phyloP scores from a whole-genome alignment of 2,113 vertebrate genomes.

The Chaetops frenatus region DNA sequence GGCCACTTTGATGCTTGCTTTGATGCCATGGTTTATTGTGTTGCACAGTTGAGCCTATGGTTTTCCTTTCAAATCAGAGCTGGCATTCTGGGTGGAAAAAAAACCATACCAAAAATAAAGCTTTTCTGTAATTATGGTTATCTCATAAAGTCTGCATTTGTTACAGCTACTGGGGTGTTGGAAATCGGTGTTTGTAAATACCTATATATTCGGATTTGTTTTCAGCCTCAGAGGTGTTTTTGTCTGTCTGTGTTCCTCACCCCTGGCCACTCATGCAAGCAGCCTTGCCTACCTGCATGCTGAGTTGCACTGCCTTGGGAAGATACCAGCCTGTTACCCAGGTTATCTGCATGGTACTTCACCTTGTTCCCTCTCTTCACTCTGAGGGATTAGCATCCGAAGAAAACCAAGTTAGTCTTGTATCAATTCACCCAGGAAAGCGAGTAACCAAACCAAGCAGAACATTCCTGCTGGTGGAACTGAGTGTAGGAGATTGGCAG shows the following conservation, averaged over 20 bases:
- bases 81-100: neutral
- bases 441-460: neutral
- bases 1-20: constrained; percentile 32
- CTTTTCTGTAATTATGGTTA: constrained; percentile 25
- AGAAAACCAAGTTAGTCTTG: neutral
- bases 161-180: constrained; percentile 3
- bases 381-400: neutral
- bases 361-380: neutral
- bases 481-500: neutral
- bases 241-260: neutral
- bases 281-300: neutral
- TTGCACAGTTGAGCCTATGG: neutral
- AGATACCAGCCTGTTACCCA: neutral
- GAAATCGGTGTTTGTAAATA: neutral
- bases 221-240: neutral
- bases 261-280: neutral
- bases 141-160: constrained; percentile 36
- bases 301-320: neutral
- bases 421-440: neutral
- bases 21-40: constrained; percentile 41
- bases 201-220: constrained; percentile 14
- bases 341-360: neutral
- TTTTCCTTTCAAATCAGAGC: constrained; percentile 52
- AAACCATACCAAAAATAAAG: constrained; percentile 40
- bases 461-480: neutral